Percentiles rank a stretch among this genome's conserved stretches.
These are phyloP conservation scores for Pristionchus arcanus DNA, from an alignment of 2,888 invertebrate species.

Conservation along the genomic window DNA sequence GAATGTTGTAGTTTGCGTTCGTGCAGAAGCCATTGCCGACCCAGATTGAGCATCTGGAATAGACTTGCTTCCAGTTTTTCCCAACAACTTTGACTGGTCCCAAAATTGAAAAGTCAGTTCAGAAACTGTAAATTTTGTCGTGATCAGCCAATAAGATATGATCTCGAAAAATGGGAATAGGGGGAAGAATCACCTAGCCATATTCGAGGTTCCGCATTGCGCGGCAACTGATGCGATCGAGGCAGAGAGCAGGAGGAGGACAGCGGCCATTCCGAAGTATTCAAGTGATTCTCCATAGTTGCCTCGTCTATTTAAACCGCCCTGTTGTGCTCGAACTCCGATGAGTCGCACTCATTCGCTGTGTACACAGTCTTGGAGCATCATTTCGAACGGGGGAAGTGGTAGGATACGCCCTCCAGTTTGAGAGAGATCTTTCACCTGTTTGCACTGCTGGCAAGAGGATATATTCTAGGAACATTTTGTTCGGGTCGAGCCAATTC, in stretches of 20 bases:
- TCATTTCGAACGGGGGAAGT: constrained; percentile 13
- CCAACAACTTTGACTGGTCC: neutral
- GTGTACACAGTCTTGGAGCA: neutral
- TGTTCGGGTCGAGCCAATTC: neutral
- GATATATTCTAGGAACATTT: constrained; percentile 8
- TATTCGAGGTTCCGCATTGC: constrained; percentile 5
- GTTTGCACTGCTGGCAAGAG: neutral
- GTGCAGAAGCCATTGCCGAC: constrained; percentile 29
- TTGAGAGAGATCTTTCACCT: constrained; percentile 37
- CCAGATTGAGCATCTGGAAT: constrained; percentile 46
- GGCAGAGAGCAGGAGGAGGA: neutral
- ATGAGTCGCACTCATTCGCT: constrained; percentile 5
- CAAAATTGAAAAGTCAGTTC: too few species aligned
- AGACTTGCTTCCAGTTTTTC: neutral
- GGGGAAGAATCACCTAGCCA: neutral
- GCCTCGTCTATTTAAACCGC: neutral
- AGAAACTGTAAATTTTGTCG: neutral
- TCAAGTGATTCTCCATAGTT: neutral
- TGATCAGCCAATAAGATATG: too few species aligned
- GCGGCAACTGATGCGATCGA: neutral
- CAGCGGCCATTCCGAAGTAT: neutral
- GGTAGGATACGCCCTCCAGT: neutral
- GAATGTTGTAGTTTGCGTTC: constrained; percentile 9
- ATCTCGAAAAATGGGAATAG: neutral
- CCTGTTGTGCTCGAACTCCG: neutral